Conservation (phyloP, 2,797 vertebrate species). For the Pipistrellus kuhlii region DNA sequence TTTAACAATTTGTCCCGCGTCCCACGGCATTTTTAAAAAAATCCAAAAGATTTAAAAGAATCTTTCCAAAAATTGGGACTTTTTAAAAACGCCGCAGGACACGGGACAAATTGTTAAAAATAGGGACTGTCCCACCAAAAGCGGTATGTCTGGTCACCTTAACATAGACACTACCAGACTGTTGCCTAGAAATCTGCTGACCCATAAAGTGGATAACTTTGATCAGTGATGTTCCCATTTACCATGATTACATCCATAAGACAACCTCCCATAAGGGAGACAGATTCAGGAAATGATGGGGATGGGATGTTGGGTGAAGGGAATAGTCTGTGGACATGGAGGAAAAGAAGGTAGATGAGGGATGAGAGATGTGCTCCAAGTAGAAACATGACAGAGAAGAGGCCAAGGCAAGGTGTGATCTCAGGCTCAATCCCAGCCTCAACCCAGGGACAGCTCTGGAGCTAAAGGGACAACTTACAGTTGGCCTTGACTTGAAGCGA, state of each 20-base stretch:
- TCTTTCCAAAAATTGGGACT: no score
- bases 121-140: no score
- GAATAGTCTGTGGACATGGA: neutral
- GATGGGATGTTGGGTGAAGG: neutral
- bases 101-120: no score
- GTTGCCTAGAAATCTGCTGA: neutral
- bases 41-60: no score
- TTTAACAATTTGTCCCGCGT: no score
- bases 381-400: neutral
- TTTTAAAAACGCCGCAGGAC: no score
- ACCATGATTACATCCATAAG: neutral
- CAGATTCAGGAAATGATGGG: neutral
- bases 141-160: no score
- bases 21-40: no score
- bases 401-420: neutral
- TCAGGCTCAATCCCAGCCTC: neutral
- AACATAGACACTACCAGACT: neutral
- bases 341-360: neutral
- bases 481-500: neutral
- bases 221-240: neutral
- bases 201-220: neutral
- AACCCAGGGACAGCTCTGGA: neutral
- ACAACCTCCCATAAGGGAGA: neutral
- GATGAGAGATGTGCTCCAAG: neutral
- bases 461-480: neutral